Evolutionary conservation across 2,797 vertebrate species (phyloP).

Genomic region (Esox masquinongy): DNA sequence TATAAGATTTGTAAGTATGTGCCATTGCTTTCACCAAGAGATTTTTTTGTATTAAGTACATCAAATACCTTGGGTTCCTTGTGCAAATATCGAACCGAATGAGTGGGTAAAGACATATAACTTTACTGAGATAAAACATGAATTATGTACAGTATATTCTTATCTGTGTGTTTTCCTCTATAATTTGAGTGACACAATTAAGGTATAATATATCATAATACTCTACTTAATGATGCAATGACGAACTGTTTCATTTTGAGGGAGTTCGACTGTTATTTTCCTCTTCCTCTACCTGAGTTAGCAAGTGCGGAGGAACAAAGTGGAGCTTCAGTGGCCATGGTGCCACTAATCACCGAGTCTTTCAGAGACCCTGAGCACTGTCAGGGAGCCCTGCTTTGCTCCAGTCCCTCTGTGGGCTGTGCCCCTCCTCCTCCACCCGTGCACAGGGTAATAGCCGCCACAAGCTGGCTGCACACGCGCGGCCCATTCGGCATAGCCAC

Average conservation of each 20-base stretch:
- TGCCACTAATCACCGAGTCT: slow-evolving; percentile 16
- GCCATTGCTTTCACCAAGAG: no score
- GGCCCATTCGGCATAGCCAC: slow-evolving; percentile 21
- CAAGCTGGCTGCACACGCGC: slow-evolving; percentile 27
- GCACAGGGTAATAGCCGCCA: slow-evolving; percentile 12
- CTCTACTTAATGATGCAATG: neutral
- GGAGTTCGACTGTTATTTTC: neutral
- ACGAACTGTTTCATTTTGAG: neutral
- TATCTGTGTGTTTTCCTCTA: neutral
- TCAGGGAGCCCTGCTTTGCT: slow-evolving; percentile 2
- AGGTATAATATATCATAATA: neutral
- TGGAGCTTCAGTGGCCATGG: slow-evolving; percentile 9
- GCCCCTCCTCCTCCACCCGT: slow-evolving; percentile 13
- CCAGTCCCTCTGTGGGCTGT: slow-evolving; percentile 2
- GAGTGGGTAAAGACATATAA: slow-evolving; percentile 51
- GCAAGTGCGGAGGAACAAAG: slow-evolving; percentile 10
- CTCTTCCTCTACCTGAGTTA: neutral
- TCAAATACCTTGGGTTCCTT: slow-evolving; percentile 63
- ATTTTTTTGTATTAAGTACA: slow-evolving; percentile 60
- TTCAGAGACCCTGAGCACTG: slow-evolving; percentile 7
- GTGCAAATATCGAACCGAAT: slow-evolving; percentile 70
- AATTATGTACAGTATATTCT: neutral
- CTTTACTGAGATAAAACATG: neutral
- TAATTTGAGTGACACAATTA: neutral
- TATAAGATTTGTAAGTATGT: no score